Conservation (phyloP, 2,797 vertebrate genomes). For the Pelobates cultripes region DNA sequence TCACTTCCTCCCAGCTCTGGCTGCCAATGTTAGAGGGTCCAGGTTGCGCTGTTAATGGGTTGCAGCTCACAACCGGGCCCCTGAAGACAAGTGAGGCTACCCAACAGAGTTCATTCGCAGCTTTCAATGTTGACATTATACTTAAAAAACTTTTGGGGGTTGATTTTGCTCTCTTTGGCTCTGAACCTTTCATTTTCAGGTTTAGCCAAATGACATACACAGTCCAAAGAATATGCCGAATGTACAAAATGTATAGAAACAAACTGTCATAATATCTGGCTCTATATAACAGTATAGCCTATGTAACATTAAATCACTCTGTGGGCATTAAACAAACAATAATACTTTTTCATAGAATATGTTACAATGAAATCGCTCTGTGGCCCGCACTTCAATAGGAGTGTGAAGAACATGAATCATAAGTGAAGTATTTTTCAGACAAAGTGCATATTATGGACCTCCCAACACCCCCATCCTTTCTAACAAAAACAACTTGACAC, state of each 20-base stretch:
- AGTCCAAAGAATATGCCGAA: background rate
- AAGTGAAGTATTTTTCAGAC: conserved; percentile 26
- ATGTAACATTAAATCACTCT: conserved; percentile 3
- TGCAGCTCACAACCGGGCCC: too few species aligned
- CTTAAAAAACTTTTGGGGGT: too few species aligned
- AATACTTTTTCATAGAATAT: conserved; percentile 8
- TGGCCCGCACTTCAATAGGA: background rate
- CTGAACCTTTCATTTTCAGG: too few species aligned
- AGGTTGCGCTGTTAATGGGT: too few species aligned
- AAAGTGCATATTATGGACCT: conserved; percentile 7
- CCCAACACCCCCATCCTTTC: background rate
- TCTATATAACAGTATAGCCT: background rate
- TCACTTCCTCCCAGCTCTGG: too few species aligned
- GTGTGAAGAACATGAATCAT: conserved; percentile 37
- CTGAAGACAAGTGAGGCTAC: too few species aligned
- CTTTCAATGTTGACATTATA: too few species aligned
- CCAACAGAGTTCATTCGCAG: too few species aligned
- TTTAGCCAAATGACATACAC: too few species aligned
- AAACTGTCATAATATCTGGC: conserved; percentile 1
- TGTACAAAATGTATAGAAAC: background rate
- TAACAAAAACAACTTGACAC: too few species aligned
- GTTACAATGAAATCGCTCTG: background rate
- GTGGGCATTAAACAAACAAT: background rate
- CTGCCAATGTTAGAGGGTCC: too few species aligned
- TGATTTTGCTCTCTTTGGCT: too few species aligned